Evolutionary conservation across 2,113 vertebrate species (phyloP).

Genomic region (Epinephelus cyanopodus): DNA sequence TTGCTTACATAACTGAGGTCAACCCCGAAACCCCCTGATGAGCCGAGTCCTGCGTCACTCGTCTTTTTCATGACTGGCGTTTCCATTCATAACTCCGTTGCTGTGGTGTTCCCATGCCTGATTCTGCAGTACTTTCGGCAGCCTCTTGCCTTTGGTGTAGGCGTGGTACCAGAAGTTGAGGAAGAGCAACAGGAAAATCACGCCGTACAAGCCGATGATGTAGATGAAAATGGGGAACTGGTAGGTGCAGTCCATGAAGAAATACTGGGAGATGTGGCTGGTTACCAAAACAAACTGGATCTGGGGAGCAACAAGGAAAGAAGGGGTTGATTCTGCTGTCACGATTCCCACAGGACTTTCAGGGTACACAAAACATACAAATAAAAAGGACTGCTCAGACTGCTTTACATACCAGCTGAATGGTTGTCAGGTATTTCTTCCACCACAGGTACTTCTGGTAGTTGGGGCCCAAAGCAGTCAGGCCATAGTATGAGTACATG

Average conservation of each 20-base stretch:
- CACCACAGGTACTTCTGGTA: slow-evolving; percentile 97
- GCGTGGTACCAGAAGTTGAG: slow-evolving; percentile 98
- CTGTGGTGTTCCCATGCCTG: slow-evolving; percentile 83
- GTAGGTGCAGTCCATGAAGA: slow-evolving; percentile 93
- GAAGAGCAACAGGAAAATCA: slow-evolving; percentile 93
- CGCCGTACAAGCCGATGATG: slow-evolving; percentile 91
- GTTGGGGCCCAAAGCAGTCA: slow-evolving; percentile 92
- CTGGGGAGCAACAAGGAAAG: slow-evolving; percentile 76
- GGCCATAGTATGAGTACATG: slow-evolving; percentile 97
- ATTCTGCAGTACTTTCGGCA: slow-evolving; percentile 89
- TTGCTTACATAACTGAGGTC: slow-evolving; percentile 36
- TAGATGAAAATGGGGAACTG: slow-evolving; percentile 94
- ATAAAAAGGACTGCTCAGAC: not conserved
- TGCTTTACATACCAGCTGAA: slow-evolving; percentile 91
- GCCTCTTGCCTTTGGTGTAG: slow-evolving; percentile 94
- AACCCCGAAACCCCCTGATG: slow-evolving; percentile 24
- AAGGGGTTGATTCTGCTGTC: not conserved
- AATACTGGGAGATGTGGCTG: slow-evolving; percentile 92
- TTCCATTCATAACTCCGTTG: slow-evolving; percentile 88
- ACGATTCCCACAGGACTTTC: not conserved
- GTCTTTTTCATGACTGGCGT: slow-evolving; percentile 74
- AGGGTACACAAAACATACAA: not conserved
- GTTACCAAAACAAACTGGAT: slow-evolving; percentile 93
- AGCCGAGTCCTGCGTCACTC: slow-evolving; percentile 56
- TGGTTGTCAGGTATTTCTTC: slow-evolving; percentile 96